Base-by-base conservation (phyloP, 2,797 vertebrate species). In the Pogoniulus pusillus region DNA sequence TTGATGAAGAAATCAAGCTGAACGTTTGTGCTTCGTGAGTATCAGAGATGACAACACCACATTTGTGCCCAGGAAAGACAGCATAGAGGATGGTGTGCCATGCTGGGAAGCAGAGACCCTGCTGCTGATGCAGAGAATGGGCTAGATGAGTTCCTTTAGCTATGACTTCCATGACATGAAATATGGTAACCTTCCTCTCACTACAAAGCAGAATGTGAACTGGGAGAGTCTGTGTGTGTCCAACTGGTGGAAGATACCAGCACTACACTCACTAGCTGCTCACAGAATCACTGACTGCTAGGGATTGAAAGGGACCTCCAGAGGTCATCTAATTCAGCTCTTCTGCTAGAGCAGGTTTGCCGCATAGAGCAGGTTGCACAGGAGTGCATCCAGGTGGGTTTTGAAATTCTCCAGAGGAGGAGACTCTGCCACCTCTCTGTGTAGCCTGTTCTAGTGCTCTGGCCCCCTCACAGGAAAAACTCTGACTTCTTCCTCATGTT, bases 1-100 rank as follows among this genome's bases (percentile, higher is more conserved):
- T 95, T 65, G 94, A 96, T 55, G 88, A 95, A 91, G 93, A 95
- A 66, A 9, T 97, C 66, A 86, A 23, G 34, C 84, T 94, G 81
- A 96, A 92, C 0, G 45, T 94, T 76, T 97, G 96, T 74, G 95
- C 76, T 51, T 92, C 0, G 96, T 97, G 93, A 97, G 96, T 97
- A 91, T 70, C 49, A 80, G 17, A 59, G 24, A 16, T 45, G 29
- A 71, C 58, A 66, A n/a, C 27, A 51, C 2, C 12, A 47, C 6
- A 3, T 34, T 9, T 76, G 39, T 55, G 8, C 22, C 32, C 65
- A 72, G 16, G 16, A 62, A 85, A 49, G 13, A 11, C 0, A 2
- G 24, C 15, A 3, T 3, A 62, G 68, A 69, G 7, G 1, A 35
- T 29, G 9, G 17, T 79, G n/a, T 51, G 45, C 10, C 5, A 0